Conservation (phyloP, 35 echinoderm and acorn worm genomes). For the Hemicentrotus pulcherrimus region DNA sequence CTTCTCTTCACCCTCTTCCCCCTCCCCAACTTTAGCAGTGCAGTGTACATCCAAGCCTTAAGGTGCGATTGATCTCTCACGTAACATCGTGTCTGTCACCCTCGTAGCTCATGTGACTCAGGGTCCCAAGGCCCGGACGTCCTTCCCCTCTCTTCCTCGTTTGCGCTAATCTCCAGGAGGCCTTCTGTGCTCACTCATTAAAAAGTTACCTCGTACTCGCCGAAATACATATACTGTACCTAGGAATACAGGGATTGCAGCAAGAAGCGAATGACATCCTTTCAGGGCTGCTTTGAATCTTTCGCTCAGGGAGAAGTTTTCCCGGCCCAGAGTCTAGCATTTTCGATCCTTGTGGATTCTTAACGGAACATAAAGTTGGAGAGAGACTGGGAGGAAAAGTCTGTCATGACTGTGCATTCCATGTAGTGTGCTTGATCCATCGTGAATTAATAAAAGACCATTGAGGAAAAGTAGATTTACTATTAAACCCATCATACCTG, state of each 20-base stretch:
- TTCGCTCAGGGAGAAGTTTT: neutral
- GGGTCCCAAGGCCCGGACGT: conserved; percentile 34
- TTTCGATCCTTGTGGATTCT: neutral
- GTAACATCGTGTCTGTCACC: conserved; percentile 22
- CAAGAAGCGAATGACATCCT: neutral
- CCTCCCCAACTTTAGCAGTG: neutral
- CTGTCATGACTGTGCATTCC: neutral
- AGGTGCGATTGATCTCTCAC: neutral
- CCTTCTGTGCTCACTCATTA: neutral
- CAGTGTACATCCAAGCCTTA: neutral
- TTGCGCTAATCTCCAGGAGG: neutral
- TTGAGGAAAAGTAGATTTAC: neutral
- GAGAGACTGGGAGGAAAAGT: neutral
- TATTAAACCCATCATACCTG: neutral
- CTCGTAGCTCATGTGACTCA: conserved; percentile 13
- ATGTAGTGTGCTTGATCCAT: neutral
- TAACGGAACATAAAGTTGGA: neutral
- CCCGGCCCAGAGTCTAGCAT: neutral
- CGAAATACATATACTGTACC: neutral
- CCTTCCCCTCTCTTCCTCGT: neutral
- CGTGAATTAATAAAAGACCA: neutral
- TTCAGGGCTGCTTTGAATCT: neutral
- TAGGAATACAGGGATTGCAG: neutral
- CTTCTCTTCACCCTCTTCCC: neutral
- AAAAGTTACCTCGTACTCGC: neutral